Evolutionary conservation across 2,113 vertebrate species (phyloP).

Genomic region (Dicrurus megarhynchus): DNA sequence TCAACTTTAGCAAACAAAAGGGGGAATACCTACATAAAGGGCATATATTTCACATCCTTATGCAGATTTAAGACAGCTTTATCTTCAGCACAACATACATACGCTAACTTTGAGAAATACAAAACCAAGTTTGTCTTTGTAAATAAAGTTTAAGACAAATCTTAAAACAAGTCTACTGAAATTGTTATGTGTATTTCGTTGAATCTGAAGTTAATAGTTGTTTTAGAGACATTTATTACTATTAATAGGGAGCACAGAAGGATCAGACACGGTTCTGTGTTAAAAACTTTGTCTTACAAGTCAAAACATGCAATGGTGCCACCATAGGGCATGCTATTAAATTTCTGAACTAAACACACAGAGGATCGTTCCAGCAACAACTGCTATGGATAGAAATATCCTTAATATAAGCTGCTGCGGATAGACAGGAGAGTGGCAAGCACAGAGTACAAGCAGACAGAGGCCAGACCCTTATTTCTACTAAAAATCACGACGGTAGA

Average conservation of each 20-base stretch:
- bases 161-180: not conserved
- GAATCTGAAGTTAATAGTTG: not conserved
- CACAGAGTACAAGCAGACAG: not conserved
- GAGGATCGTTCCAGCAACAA: not conserved
- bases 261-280: not conserved
- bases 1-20: not conserved
- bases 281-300: not conserved
- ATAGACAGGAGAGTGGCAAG: not conserved
- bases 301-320: conserved; percentile 13
- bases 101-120: not conserved
- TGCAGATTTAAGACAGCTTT: not conserved
- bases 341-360: not conserved
- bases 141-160: not conserved
- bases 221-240: not conserved
- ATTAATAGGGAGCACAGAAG: not conserved
- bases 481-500: not conserved
- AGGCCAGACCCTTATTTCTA: not conserved
- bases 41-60: not conserved
- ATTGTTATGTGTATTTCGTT: not conserved
- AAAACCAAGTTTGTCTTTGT: not conserved
- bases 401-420: fast-evolving
- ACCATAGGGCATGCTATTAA: not conserved
- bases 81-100: not conserved
- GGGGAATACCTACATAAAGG: not conserved
- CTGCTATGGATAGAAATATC: not conserved